Conservation (phyloP, 2,113 vertebrate species). For the Dasyornis broadbenti region DNA sequence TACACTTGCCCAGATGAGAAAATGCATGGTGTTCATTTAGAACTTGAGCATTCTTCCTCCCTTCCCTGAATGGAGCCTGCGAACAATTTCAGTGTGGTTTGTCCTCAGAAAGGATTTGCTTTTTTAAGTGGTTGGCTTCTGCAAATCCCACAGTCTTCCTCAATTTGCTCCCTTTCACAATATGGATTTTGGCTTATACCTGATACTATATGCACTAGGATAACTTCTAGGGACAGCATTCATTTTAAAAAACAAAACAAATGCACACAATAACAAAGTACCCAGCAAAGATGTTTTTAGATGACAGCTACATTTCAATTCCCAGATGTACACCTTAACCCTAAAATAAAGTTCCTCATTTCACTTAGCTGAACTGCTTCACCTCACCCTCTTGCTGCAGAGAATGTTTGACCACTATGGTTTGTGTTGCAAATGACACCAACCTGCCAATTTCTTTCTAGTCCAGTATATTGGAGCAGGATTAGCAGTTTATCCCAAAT, state of each 20-base stretch:
- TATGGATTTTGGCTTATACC: not conserved
- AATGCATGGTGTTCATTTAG: not conserved
- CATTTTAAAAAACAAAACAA: not conserved
- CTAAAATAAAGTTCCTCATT: not conserved
- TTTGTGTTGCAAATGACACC: not conserved
- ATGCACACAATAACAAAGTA: not conserved
- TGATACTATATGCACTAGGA: fast-evolving
- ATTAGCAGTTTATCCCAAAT: not conserved
- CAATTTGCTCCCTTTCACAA: not conserved
- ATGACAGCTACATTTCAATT: not conserved
- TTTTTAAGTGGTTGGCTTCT: not conserved
- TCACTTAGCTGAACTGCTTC: not conserved
- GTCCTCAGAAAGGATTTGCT: not conserved
- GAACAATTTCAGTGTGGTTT: not conserved
- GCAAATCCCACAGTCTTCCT: not conserved
- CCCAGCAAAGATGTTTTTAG: not conserved
- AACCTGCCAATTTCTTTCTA: not conserved
- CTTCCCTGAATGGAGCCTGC: not conserved
- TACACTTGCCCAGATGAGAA: not conserved
- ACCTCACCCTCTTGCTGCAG: not conserved
- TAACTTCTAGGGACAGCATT: not conserved
- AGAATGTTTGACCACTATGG: not conserved
- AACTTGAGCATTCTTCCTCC: not conserved
- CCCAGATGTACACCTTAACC: not conserved
- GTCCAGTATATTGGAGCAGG: not conserved